Conservation (phyloP, 1,140 invertebrate genomes). For the Pomacea maculata region DNA sequence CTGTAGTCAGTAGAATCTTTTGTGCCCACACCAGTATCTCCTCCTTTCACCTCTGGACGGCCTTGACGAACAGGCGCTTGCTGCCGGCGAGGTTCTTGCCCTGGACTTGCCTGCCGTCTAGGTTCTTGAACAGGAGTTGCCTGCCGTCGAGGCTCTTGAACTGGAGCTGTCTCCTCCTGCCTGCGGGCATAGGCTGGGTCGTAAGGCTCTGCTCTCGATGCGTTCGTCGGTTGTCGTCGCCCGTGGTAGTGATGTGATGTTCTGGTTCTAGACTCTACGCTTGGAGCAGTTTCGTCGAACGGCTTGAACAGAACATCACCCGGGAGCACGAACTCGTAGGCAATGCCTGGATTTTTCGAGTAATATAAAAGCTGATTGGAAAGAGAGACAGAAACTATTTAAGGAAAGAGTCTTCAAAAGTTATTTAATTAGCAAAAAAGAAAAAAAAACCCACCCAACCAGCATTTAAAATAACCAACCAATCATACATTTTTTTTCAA, state of each 20-base stretch:
- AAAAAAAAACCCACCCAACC: background rate
- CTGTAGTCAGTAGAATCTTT: conserved; percentile 7
- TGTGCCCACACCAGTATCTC: background rate
- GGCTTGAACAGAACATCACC: conserved; percentile 41
- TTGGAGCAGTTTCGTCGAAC: conserved; percentile 28
- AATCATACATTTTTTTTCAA: too few relatives aligned
- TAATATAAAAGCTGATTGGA: conserved; percentile 56
- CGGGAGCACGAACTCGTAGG: conserved; percentile 59
- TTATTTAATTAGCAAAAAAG: background rate
- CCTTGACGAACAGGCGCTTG: background rate
- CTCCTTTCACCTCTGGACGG: background rate
- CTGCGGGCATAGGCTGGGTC: background rate
- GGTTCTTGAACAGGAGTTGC: background rate
- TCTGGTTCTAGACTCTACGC: background rate
- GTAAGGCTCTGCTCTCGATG: background rate
- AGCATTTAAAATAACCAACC: too few relatives aligned
- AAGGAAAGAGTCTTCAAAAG: background rate
- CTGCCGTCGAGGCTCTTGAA: background rate
- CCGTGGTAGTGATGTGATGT: conserved; percentile 4
- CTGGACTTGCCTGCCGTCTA: background rate
- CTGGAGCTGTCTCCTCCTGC: background rate
- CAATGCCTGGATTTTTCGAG: conserved; percentile 57
- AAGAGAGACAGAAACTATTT: conserved; percentile 2
- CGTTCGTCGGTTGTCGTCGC: background rate
- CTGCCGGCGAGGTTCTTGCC: background rate